A percentile compares a stretch with the other conserved stretches of the same genome.
Conservation (phyloP, 2,888 invertebrate genomes). For the Synergus itoensis region DNA sequence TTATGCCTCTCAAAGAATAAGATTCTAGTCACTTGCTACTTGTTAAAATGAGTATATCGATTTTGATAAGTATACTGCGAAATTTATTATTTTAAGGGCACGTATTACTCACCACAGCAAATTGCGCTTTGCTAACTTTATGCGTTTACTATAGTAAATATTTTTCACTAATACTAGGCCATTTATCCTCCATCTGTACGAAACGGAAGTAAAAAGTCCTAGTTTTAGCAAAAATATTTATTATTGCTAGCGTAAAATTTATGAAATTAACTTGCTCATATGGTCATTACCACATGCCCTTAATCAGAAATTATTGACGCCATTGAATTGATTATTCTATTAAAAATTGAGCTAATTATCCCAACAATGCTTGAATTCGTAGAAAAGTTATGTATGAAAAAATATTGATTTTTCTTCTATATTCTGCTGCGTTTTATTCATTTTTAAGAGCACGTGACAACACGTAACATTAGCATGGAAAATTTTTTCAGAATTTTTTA, state of each 20-base stretch:
- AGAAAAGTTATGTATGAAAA: conserved; percentile 36
- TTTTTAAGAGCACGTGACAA: background rate
- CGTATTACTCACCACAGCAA: background rate
- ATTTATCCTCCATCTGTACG: no score
- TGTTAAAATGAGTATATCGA: conserved; percentile 6
- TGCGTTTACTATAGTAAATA: no score
- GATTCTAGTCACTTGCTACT: background rate
- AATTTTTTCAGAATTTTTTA: background rate
- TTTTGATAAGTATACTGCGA: background rate
- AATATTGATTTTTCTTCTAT: conserved; percentile 32
- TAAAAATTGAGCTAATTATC: background rate
- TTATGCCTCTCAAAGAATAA: conserved; percentile 13
- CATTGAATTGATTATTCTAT: conserved; percentile 24
- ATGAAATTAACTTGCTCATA: no score
- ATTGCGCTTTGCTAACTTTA: no score
- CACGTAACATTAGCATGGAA: background rate
- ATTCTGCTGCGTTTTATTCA: conserved; percentile 3
- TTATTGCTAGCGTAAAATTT: no score
- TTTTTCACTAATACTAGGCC: no score
- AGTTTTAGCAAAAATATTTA: no score
- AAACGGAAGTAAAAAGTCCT: no score
- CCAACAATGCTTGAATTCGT: conserved; percentile 33
- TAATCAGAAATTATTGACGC: background rate
- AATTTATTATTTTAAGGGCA: background rate
- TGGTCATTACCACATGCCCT: no score